Evolutionary conservation across 2,888 invertebrate species (phyloP).

Genomic region (Arctia plantaginis): DNA sequence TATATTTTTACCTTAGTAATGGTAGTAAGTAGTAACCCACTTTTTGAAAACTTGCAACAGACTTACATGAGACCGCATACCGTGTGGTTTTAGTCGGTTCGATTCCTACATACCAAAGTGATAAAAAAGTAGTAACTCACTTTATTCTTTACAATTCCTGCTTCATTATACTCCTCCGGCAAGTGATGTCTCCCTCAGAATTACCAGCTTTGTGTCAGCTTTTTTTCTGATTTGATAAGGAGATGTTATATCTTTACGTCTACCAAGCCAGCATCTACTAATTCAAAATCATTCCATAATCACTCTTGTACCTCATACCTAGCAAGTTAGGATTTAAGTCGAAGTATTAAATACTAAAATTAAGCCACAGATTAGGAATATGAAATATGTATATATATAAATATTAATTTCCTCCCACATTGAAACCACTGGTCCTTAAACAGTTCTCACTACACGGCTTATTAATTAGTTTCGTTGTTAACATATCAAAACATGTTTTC

Average conservation of each 20-base stretch:
- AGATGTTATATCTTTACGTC: background rate
- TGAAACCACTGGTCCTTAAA: background rate
- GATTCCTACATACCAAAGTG: background rate
- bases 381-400: background rate
- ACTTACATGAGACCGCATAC: too few relatives aligned
- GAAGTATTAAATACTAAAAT: background rate
- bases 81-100: too few relatives aligned
- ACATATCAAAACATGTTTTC: conserved; percentile 22
- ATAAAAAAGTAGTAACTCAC: too few relatives aligned
- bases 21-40: too few relatives aligned
- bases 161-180: background rate
- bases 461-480: conserved; percentile 15
- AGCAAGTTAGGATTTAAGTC: too few relatives aligned
- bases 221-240: background rate
- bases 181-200: background rate
- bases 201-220: background rate
- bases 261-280: background rate
- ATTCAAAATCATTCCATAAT: background rate
- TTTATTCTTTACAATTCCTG: background rate
- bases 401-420: background rate
- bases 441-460: conserved; percentile 1
- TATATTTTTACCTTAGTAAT: too few relatives aligned
- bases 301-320: too few relatives aligned
- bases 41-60: too few relatives aligned
- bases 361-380: background rate